Evolutionary conservation across 2,797 vertebrate genomes (phyloP).

Genomic region (Manis crassicaudata): DNA sequence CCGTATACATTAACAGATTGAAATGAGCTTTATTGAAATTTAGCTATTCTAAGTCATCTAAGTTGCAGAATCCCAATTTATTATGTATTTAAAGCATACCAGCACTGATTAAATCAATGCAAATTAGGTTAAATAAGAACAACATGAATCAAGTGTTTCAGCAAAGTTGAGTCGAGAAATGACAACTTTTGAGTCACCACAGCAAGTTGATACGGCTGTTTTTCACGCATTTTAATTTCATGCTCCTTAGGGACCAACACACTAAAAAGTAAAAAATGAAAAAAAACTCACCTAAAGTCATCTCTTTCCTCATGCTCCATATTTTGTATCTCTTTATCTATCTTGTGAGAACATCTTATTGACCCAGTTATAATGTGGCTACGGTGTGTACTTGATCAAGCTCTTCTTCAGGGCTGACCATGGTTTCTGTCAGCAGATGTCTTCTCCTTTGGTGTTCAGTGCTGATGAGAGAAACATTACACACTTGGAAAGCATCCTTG

Average conservation of each 20-base stretch:
- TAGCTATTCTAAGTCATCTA: constrained; percentile 84
- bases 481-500: neutral
- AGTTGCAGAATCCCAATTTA: constrained; percentile 79
- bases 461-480: neutral
- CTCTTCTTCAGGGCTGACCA: neutral
- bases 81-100: constrained; percentile 83
- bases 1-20: constrained; percentile 86
- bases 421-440: neutral
- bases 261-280: neutral
- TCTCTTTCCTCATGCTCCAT: neutral
- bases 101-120: constrained; percentile 80
- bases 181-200: constrained; percentile 69
- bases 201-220: constrained; percentile 55
- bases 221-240: constrained; percentile 62
- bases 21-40: constrained; percentile 87
- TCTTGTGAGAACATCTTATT: neutral
- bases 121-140: constrained; percentile 84
- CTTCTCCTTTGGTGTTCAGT: neutral
- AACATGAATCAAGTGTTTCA: constrained; percentile 80
- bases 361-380: neutral
- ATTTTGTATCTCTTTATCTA: neutral
- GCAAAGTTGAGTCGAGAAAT: constrained; percentile 76
- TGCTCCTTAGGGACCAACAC: constrained; percentile 26
- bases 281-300: neutral
- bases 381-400: neutral